Base-by-base conservation (phyloP, 2,888 invertebrate genomes). In the Torymus texanus region DNA sequence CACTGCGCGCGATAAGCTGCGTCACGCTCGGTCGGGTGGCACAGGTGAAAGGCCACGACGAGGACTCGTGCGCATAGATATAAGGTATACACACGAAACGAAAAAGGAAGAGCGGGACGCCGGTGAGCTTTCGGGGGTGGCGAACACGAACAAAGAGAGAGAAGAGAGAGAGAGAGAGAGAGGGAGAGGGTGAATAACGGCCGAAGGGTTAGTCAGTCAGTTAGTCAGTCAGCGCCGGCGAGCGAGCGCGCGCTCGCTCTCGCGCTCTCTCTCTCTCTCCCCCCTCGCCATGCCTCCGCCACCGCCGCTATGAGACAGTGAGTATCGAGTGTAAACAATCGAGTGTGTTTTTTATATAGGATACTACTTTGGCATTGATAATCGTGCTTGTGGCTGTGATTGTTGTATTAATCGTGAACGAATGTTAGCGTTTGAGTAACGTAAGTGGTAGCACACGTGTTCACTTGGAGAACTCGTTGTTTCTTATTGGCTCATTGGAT, bases 191-290 rank as follows among this genome's bases (percentile, higher is more conserved):
- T 62, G 41, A 62, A 59, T 29, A 29, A 29, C 29, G 29, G 29
- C 29, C 29, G 29, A 29, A 29, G 29, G 29, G 29, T 29, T 29
- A 29, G 29, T 29, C 29, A 59, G 67, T 56, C 29, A 74, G 73
- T 78, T 58, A 78, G 78, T 79, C 79, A 67, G 62, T 41, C 21
- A 41, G 62, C n/a, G 62, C 55, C 71, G 24, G 67, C 21, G 68
- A 29, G 61, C 56, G 71, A 58, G 70, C 70, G 59, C 50, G 56
- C 11, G 70, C 50, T 63, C 63, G 63, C 16, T 55, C 21, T 56
- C 62, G 56, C 75, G 66, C 29, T 29, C 29, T 29, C 29, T 29
- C 29, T 5, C 29, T 29, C 29, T 29, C 29, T 5, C 29, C 3
- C 16, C 58, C 59, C 59, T 55, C 68, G 62, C 74, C 21, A 65